A percentile compares a stretch with the other conserved stretches of the same genome.
phyloP scores from a whole-genome alignment of 1,140 invertebrate genomes.

The Himalopsyche phryganea region DNA sequence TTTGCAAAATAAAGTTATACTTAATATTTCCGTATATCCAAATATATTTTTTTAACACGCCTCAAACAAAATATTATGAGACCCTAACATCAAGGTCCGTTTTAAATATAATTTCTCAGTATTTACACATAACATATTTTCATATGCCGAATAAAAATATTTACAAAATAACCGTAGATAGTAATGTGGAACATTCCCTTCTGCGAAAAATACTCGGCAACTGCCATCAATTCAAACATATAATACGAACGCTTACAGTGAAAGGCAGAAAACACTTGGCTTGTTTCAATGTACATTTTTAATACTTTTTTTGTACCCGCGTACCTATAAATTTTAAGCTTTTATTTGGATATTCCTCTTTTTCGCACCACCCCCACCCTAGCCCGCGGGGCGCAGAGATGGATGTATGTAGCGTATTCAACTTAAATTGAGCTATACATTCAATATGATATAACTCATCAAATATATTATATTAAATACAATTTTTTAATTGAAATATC shows the following conservation, averaged over 20 bases:
- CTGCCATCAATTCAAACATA: conserved; percentile 17
- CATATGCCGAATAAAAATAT: too few species aligned
- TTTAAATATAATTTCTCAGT: too few species aligned
- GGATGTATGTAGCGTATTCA: background rate
- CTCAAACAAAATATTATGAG: too few species aligned
- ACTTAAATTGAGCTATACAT: background rate
- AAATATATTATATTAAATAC: too few species aligned
- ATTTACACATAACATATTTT: too few species aligned
- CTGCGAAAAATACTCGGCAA: background rate
- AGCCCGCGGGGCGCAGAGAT: background rate
- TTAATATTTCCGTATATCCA: too few species aligned
- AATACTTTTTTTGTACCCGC: conserved; percentile 25
- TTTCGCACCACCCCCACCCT: background rate
- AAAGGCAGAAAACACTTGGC: conserved; percentile 23
- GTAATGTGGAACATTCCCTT: background rate
- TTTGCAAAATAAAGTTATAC: too few species aligned
- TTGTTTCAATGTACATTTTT: conserved; percentile 24
- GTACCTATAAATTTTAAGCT: conserved; percentile 29
- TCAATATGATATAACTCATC: too few species aligned
- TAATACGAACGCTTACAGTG: conserved; percentile 16
- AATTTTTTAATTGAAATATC: too few species aligned
- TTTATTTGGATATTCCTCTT: conserved; percentile 24
- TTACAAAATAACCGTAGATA: too few species aligned
- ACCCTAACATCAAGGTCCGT: too few species aligned
- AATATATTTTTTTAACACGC: too few species aligned